These are phyloP conservation scores for Carassius auratus DNA, from an alignment of 2,113 vertebrate species.

Conservation along the genomic window DNA sequence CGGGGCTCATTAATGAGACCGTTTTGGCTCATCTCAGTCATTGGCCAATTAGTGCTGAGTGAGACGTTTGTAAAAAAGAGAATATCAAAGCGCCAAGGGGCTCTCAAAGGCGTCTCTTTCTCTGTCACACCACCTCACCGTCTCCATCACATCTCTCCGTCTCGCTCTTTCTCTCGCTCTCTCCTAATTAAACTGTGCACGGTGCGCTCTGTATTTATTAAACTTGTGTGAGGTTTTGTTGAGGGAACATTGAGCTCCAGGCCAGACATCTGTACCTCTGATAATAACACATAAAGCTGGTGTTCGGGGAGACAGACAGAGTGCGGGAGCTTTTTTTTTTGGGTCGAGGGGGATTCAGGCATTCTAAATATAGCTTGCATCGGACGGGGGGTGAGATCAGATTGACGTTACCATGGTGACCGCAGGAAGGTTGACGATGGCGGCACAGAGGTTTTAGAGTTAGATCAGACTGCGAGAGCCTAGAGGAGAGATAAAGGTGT, in stretches of 20 bases:
- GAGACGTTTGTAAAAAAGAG: conserved; percentile 25
- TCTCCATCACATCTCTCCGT: conserved; percentile 8
- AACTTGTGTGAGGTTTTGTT: conserved; percentile 19
- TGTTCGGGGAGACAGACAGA: neutral
- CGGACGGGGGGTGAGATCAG: conserved; percentile 38
- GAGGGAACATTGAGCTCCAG: conserved; percentile 38
- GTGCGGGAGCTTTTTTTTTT: conserved; percentile 22
- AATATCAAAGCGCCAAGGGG: conserved; percentile 44
- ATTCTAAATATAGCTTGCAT: conserved; percentile 59
- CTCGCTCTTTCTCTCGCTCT: neutral
- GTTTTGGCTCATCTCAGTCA: conserved; percentile 55
- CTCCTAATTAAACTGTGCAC: neutral
- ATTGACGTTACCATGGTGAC: conserved; percentile 62
- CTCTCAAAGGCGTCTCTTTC: neutral
- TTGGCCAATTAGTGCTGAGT: conserved; percentile 51
- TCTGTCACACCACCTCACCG: neutral
- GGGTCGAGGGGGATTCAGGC: conserved; percentile 47
- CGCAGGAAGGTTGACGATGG: conserved; percentile 39
- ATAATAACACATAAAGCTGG: conserved; percentile 45
- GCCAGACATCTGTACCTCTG: conserved; percentile 50
- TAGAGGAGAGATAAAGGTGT: conserved; percentile 1
- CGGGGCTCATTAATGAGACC: conserved; percentile 48
- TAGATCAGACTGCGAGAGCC: conserved; percentile 16
- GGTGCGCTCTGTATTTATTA: conserved; percentile 30
- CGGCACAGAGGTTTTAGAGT: conserved; percentile 20